Evolutionary conservation across 2,797 vertebrate genomes (phyloP).

Genomic region (Sebastes hubbsi): DNA sequence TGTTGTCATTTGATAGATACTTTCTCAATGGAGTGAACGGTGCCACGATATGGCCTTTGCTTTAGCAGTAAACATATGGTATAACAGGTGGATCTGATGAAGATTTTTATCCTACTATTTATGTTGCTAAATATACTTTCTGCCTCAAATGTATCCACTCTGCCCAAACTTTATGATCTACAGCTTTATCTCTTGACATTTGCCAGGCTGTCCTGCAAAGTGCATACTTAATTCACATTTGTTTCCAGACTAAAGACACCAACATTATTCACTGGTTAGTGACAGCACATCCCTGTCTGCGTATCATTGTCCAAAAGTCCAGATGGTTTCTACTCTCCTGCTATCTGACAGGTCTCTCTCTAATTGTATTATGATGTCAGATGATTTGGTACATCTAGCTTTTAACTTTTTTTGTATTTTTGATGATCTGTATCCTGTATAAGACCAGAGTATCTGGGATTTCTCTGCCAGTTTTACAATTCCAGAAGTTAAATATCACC

Average conservation of each 20-base stretch:
- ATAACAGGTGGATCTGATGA: conserved; percentile 5
- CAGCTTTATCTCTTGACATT: conserved; percentile 7
- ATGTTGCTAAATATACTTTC: background rate
- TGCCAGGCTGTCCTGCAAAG: background rate
- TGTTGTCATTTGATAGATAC: background rate
- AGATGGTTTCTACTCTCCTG: conserved; percentile 21
- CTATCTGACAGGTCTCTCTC: conserved; percentile 13
- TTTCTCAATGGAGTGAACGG: background rate
- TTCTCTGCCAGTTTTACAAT: background rate
- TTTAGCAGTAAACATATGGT: background rate
- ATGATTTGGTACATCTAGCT: conserved; percentile 3
- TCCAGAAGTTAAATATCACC: background rate
- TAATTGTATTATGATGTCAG: conserved; percentile 43
- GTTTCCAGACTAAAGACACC: conserved; percentile 3
- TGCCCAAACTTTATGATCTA: background rate
- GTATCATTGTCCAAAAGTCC: conserved; percentile 26
- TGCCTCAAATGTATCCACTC: background rate
- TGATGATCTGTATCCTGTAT: background rate
- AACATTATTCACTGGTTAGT: background rate
- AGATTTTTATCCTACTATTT: background rate
- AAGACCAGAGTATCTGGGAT: background rate
- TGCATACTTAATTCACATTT: background rate
- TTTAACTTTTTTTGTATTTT: background rate
- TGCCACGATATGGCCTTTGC: background rate
- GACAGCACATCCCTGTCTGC: conserved; percentile 7